Base-by-base conservation (phyloP, 2,113 vertebrate species). In the Takifugu bimaculatus region DNA sequence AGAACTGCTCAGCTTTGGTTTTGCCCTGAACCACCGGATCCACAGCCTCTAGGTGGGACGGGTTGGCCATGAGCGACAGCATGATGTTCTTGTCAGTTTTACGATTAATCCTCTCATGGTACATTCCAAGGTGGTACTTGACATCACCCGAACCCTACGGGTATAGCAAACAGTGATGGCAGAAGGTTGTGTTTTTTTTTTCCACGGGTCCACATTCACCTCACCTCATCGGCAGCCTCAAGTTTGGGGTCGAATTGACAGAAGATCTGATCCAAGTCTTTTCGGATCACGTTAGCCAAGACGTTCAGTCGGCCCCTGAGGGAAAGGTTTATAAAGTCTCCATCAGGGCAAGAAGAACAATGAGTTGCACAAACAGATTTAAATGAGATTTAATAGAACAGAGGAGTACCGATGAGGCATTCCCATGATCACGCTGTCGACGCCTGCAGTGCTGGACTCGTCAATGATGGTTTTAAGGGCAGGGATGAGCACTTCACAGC, bases 21-120 rank as follows among this genome's bases (percentile, higher is more conserved):
- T 97, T 98, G 75, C 96, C 96, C 80, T 96, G 94, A 65, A 98
- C 96, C 50, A 98, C 96, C 0, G 96, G 93, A 74, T 98, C 94
- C 0, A 92, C 93, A 0, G 94, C 94, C 81, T 97, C 94, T 10
- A 96, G 75, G 79, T 96, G 94, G 32, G 94, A 97, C 0, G 94
- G 95, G 81, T 97, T 96, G 1, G 94, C 95, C 88, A 96, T 92
- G 69, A 97, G 81, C 0, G 94, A 95, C 53, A 96, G 83, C 2
- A 93, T 94, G 83, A 96, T 95, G 77, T 95, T 93, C 73, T 91
- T 89, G 86, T 95, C 92, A 0, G 94, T 95, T 68, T 93, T 93
- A 0, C 94, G 92, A 86, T 95, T 97, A 59, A 95, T 95, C 44
- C 94, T 89, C 45, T 94, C 92, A 49, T 96, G 94, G 79, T 94